A percentile compares a stretch with the other conserved stretches of the same genome.
These are phyloP conservation scores for Eupsittula cactorum DNA, from an alignment of 2,113 vertebrate genomes.

Conservation along the genomic window DNA sequence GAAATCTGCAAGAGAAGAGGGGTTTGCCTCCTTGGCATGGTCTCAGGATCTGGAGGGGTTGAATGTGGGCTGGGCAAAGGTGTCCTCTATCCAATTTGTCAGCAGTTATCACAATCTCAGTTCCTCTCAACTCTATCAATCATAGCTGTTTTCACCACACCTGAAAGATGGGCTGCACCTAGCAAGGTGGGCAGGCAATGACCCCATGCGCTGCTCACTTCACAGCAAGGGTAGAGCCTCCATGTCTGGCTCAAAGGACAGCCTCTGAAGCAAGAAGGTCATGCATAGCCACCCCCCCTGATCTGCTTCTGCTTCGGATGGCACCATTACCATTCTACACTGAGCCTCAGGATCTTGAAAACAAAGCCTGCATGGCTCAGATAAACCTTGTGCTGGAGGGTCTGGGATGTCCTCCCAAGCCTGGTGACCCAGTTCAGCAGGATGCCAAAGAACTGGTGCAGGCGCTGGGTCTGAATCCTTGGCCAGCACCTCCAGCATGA, in stretches of 20 bases:
- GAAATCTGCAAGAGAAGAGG: background rate
- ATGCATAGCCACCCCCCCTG: accelerated
- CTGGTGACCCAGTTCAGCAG: background rate
- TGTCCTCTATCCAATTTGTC: background rate
- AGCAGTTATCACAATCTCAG: background rate
- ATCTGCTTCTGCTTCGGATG: background rate
- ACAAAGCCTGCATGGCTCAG: background rate
- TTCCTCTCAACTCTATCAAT: background rate
- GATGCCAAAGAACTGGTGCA: background rate
- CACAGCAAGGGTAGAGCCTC: background rate
- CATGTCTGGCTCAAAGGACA: background rate
- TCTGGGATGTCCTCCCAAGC: background rate
- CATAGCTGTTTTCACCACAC: background rate
- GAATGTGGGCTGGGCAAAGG: accelerated
- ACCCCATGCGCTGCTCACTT: background rate
- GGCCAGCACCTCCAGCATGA: background rate
- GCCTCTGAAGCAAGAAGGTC: background rate
- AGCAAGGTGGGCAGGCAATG: background rate
- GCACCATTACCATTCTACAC: background rate
- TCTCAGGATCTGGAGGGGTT: background rate
- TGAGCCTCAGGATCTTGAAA: background rate
- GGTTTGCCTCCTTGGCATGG: background rate
- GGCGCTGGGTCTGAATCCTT: background rate
- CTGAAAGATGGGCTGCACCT: background rate
- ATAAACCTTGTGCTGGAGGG: background rate